phyloP scores from a whole-genome alignment of 2,797 vertebrate genomes.

The Chaetodon trifasciatus region DNA sequence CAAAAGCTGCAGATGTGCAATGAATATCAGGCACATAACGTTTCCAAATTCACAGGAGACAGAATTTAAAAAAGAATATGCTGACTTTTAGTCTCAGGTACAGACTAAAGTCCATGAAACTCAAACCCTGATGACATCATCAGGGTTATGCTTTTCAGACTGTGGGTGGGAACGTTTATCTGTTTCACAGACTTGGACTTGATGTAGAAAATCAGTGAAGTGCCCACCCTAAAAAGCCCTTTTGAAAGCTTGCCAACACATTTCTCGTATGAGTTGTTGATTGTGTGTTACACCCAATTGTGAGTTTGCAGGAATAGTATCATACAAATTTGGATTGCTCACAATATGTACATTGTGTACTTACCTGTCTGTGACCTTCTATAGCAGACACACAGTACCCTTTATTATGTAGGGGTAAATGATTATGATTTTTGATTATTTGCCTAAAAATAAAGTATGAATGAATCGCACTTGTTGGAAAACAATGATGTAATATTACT shows the following conservation, averaged over 20 bases:
- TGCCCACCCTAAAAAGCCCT: neutral
- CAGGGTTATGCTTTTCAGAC: too few relatives aligned
- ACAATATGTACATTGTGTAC: neutral
- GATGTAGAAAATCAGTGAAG: neutral
- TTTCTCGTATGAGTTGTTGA: neutral
- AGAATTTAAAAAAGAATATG: neutral
- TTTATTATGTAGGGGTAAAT: neutral
- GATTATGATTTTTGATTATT: slow-evolving; percentile 8
- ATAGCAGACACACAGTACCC: neutral
- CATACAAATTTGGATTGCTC: neutral
- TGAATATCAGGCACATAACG: neutral
- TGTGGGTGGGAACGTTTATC: too few relatives aligned
- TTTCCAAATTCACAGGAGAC: neutral
- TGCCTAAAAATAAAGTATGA: neutral
- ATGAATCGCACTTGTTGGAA: neutral
- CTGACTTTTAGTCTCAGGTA: neutral
- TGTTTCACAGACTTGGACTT: neutral
- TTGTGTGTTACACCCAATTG: neutral
- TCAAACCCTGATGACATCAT: neutral
- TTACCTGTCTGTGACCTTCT: neutral
- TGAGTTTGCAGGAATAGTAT: neutral
- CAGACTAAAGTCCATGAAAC: neutral
- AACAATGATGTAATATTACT: neutral
- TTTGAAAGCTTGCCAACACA: neutral
- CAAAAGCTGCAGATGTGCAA: neutral